Percentiles rank a stretch among this genome's conserved stretches.
Evolutionary conservation across 1,140 invertebrate genomes (phyloP).

Genomic region (Drosophila varians): DNA sequence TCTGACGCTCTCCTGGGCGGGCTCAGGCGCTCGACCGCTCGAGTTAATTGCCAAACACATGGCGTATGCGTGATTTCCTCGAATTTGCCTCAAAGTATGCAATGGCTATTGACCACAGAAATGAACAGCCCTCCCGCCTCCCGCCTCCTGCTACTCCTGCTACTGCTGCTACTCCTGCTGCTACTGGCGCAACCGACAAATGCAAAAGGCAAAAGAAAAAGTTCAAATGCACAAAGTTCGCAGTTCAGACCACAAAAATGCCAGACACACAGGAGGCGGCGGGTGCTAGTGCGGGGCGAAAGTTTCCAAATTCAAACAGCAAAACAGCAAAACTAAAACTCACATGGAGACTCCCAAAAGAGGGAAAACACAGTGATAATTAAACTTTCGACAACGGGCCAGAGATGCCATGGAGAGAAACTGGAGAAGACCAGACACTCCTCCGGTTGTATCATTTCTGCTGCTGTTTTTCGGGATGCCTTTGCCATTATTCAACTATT

Average conservation of each 20-base stretch:
- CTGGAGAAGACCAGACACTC: conserved; percentile 53
- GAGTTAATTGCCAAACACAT: conserved; percentile 57
- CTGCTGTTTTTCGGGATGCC: conserved; percentile 5
- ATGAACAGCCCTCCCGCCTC: conserved; percentile 18
- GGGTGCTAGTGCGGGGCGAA: conserved; percentile 9
- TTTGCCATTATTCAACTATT: conserved; percentile 65
- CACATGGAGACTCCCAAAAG: conserved; percentile 24
- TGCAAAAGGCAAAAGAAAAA: conserved; percentile 18
- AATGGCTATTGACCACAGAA: conserved; percentile 71
- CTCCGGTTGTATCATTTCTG: conserved; percentile 15
- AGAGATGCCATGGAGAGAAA: neutral
- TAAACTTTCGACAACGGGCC: conserved; percentile 74
- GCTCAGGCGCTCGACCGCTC: conserved; percentile 46
- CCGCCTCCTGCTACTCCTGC: neutral
- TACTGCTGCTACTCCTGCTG: too few species aligned
- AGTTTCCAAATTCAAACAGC: conserved; percentile 63
- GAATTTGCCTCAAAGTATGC: conserved; percentile 64
- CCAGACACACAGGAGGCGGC: conserved; percentile 8
- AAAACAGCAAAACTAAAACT: conserved; percentile 26
- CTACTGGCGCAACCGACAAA: neutral
- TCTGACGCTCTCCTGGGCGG: conserved; percentile 19
- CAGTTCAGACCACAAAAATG: conserved; percentile 64
- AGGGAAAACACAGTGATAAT: conserved; percentile 71
- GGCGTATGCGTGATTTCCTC: conserved; percentile 61
- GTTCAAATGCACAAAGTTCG: conserved; percentile 42